These are phyloP conservation scores for Adelphocoris suturalis DNA, from an alignment of 2,888 invertebrate genomes.

Conservation along the genomic window DNA sequence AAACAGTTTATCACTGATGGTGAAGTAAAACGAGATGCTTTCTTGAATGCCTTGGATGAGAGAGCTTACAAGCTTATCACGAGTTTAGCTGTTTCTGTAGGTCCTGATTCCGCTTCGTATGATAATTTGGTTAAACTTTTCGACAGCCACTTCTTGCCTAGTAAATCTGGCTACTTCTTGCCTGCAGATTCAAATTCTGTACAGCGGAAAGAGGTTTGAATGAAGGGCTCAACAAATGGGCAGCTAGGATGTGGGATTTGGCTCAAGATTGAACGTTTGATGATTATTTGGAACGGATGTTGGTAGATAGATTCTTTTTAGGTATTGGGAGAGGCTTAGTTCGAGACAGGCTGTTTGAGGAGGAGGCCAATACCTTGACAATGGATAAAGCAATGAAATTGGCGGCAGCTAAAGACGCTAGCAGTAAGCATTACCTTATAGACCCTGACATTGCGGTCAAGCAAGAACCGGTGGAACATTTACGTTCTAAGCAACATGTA, in stretches of 20 bases:
- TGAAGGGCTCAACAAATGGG: conserved; percentile 62
- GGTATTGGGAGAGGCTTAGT: too few relatives aligned
- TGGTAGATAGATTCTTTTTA: too few relatives aligned
- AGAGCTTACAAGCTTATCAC: conserved; percentile 28
- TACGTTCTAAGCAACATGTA: too few relatives aligned
- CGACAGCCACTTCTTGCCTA: conserved; percentile 46
- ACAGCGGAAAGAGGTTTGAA: conserved; percentile 49
- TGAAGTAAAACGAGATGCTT: not conserved
- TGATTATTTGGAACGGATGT: too few relatives aligned
- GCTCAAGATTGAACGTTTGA: conserved; percentile 42
- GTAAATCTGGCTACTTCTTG: conserved; percentile 51
- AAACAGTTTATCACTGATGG: conserved; percentile 46
- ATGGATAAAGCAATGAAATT: conserved; percentile 31
- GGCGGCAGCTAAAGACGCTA: conserved; percentile 32
- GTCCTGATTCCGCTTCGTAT: not conserved
- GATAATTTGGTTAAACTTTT: conserved; percentile 31
- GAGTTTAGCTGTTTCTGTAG: conserved; percentile 37
- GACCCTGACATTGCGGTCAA: too few relatives aligned
- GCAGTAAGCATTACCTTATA: not conserved
- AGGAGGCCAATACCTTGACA: conserved; percentile 47
- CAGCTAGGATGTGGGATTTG: conserved; percentile 50
- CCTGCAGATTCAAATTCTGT: conserved; percentile 62
- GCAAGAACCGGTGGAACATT: too few relatives aligned
- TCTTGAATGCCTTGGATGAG: conserved; percentile 29
- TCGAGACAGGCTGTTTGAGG: conserved; percentile 60